Evolutionary conservation across 2,113 vertebrate species (phyloP).

Genomic region (Aspidoscelis tigris): DNA sequence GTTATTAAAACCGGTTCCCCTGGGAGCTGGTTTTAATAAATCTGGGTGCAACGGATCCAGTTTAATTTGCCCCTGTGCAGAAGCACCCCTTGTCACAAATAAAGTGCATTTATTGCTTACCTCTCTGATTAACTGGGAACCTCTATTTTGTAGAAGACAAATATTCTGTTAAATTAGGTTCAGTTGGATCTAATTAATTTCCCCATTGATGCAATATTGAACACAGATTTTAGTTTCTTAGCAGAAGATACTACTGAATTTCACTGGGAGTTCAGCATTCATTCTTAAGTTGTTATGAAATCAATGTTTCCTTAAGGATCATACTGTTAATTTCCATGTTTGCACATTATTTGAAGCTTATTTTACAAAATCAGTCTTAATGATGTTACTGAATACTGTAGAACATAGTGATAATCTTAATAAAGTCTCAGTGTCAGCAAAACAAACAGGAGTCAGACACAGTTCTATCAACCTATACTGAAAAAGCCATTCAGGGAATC

Average conservation of each 20-base stretch:
- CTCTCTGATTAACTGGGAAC: too few relatives aligned
- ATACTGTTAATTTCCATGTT: slow-evolving; percentile 55
- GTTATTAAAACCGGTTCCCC: too few relatives aligned
- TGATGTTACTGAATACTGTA: slow-evolving; percentile 56
- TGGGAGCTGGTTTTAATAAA: too few relatives aligned
- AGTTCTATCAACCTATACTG: slow-evolving; percentile 61
- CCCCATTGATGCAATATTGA: slow-evolving; percentile 4
- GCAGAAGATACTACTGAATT: not conserved
- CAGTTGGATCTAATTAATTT: slow-evolving; percentile 18
- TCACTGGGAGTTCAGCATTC: not conserved
- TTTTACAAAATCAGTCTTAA: slow-evolving; percentile 57
- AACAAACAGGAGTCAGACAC: slow-evolving; percentile 62
- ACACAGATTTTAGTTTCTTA: not conserved
- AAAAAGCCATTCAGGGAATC: slow-evolving; percentile 58
- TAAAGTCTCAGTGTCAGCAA: slow-evolving; percentile 59
- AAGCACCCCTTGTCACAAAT: not conserved
- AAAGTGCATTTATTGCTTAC: too few relatives aligned
- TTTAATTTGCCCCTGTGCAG: too few relatives aligned
- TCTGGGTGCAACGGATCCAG: too few relatives aligned
- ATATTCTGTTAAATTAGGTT: not conserved
- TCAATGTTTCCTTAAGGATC: slow-evolving; percentile 38
- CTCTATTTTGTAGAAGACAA: not conserved
- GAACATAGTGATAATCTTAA: slow-evolving; percentile 67
- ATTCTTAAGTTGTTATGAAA: slow-evolving; percentile 34
- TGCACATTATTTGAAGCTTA: slow-evolving; percentile 60